phyloP scores from a whole-genome alignment of 2,113 vertebrate genomes.

The Microcebus ravelobensis region DNA sequence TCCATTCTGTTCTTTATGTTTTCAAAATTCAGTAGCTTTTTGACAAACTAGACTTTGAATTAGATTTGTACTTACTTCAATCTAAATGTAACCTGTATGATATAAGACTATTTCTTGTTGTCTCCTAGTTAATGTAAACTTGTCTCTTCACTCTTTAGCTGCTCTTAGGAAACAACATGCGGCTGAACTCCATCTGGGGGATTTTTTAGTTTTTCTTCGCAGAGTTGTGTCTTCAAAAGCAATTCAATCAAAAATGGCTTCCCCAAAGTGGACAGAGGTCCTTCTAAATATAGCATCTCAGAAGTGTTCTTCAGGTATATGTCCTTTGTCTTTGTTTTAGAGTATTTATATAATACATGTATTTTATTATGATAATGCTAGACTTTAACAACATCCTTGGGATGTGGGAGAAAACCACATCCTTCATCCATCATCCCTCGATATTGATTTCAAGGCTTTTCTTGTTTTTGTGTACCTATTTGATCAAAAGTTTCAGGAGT shows the following conservation, averaged over 20 bases:
- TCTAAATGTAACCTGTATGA: neutral
- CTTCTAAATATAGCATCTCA: slow-evolving; percentile 98
- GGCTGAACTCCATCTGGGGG: slow-evolving; percentile 95
- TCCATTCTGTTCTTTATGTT: slow-evolving; percentile 16
- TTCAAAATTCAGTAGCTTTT: slow-evolving; percentile 14
- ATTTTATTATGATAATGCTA: slow-evolving; percentile 29
- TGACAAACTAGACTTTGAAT: slow-evolving; percentile 28
- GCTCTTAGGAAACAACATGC: slow-evolving; percentile 94
- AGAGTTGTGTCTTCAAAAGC: slow-evolving; percentile 98
- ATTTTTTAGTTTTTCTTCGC: slow-evolving; percentile 97
- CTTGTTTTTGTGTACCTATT: slow-evolving; percentile 33
- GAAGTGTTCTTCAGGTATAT: slow-evolving; percentile 96
- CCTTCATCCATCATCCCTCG: neutral
- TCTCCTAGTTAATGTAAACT: slow-evolving; percentile 42
- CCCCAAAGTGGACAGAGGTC: slow-evolving; percentile 98
- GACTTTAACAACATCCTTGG: neutral
- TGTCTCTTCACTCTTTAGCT: slow-evolving; percentile 76
- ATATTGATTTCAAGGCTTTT: slow-evolving; percentile 40
- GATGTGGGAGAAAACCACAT: no score
- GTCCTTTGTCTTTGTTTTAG: neutral
- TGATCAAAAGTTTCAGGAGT: slow-evolving; percentile 8
- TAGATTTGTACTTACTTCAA: slow-evolving; percentile 17
- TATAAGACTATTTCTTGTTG: neutral
- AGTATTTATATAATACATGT: neutral
- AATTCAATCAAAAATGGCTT: slow-evolving; percentile 99